These are phyloP conservation scores for Callocephalon fimbriatum DNA, from an alignment of 2,113 vertebrate species.

Conservation along the genomic window DNA sequence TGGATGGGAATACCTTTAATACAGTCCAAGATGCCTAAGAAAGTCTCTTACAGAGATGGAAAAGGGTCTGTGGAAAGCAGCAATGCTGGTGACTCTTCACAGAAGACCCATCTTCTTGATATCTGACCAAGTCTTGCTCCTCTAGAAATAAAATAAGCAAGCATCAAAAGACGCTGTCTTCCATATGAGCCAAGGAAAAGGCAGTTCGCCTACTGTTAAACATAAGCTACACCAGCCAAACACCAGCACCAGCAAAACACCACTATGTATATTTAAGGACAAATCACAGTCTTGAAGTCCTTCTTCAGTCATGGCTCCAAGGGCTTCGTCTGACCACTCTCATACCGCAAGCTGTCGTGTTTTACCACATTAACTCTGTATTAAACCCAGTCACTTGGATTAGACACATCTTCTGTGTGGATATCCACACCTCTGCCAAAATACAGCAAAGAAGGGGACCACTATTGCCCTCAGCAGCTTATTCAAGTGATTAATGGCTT, in stretches of 20 bases:
- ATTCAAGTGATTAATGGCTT: background rate
- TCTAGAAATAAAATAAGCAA: background rate
- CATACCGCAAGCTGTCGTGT: rapidly evolving
- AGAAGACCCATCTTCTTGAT: background rate
- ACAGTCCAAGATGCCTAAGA: background rate
- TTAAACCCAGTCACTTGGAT: background rate
- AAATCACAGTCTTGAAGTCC: background rate
- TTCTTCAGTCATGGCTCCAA: rapidly evolving
- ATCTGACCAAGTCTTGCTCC: background rate
- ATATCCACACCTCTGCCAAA: background rate
- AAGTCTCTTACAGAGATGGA: background rate
- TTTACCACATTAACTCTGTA: background rate
- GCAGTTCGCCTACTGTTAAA: background rate
- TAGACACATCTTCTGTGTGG: background rate
- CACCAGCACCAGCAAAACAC: background rate
- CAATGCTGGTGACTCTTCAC: background rate
- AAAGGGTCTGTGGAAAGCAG: background rate
- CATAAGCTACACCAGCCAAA: background rate
- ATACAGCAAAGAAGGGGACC: rapidly evolving
- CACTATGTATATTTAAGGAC: background rate
- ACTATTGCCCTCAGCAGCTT: background rate
- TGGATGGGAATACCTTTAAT: background rate
- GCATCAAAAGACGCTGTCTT: background rate
- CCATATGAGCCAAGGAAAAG: background rate
- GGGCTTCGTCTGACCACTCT: background rate